Evolutionary conservation across 2,113 vertebrate species (phyloP).

Genomic region (Tachycineta bicolor): DNA sequence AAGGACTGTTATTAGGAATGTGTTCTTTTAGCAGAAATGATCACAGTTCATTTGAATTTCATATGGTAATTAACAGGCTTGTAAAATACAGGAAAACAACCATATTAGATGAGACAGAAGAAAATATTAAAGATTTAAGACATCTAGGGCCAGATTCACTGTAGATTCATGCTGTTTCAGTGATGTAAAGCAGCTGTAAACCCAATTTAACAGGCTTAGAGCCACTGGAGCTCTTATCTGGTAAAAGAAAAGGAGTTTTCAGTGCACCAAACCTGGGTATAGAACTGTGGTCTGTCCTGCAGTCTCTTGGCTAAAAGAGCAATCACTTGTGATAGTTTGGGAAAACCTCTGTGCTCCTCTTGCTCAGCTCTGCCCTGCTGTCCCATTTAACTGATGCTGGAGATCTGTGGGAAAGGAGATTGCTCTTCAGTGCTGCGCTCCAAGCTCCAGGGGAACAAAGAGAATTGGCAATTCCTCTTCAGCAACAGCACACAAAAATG

Average conservation of each 20-base stretch:
- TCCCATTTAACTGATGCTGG: not conserved
- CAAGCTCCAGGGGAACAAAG: not conserved
- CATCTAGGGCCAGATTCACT: not conserved
- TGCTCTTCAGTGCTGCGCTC: not conserved
- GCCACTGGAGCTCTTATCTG: not conserved
- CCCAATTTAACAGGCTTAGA: not conserved
- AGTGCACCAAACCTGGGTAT: not conserved
- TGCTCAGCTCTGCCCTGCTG: not conserved
- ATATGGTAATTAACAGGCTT: not conserved
- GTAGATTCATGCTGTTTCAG: not conserved
- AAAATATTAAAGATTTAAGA: slow-evolving; percentile 21
- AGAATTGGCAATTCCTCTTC: not conserved
- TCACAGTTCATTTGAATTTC: not conserved
- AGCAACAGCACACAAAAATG: not conserved
- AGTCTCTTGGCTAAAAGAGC: not conserved
- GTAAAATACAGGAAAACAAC: not conserved
- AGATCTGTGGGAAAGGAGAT: not conserved
- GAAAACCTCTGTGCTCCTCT: not conserved
- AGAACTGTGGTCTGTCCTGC: not conserved
- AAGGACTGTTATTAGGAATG: not conserved
- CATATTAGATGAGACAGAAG: not conserved
- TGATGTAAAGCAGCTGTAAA: slow-evolving; percentile 37
- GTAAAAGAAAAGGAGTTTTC: not conserved
- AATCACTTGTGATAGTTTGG: accelerated
- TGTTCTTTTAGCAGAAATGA: not conserved